phyloP scores from a whole-genome alignment of 2,888 invertebrate species.

The Hecatera dysodea region DNA sequence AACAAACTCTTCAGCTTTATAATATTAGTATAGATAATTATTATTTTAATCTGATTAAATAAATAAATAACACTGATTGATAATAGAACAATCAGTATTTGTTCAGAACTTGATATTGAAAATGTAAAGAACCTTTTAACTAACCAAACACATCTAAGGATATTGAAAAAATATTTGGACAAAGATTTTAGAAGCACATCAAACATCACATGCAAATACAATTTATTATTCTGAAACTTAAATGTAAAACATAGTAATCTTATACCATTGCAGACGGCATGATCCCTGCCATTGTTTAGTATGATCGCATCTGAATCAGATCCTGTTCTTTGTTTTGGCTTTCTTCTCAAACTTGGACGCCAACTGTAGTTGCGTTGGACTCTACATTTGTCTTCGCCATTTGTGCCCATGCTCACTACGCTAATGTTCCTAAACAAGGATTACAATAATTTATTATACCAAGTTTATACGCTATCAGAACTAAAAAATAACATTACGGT shows the following conservation, averaged over 20 bases:
- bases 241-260: conserved; percentile 5
- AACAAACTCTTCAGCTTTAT: too few species aligned
- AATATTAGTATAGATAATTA: too few species aligned
- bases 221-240: neutral
- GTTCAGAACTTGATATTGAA: too few species aligned
- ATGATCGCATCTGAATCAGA: conserved; percentile 92
- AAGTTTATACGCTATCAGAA: too few species aligned
- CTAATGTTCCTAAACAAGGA: conserved; percentile 78
- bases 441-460: too few species aligned
- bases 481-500: too few species aligned
- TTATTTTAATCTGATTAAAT: too few species aligned
- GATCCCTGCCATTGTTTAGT: conserved; percentile 94
- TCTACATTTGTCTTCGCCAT: conserved; percentile 87
- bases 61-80: neutral
- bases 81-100: neutral
- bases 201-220: conserved; percentile 13
- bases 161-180: neutral
- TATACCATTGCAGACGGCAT: conserved; percentile 93
- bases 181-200: conserved; percentile 9
- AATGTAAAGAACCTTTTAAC: neutral
- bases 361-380: conserved; percentile 94
- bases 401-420: conserved; percentile 75
- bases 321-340: conserved; percentile 90
- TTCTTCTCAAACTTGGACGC: conserved; percentile 94
- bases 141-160: neutral